These are phyloP conservation scores for Stenichneumon culpator DNA, from an alignment of 2,888 invertebrate species.

Conservation along the genomic window DNA sequence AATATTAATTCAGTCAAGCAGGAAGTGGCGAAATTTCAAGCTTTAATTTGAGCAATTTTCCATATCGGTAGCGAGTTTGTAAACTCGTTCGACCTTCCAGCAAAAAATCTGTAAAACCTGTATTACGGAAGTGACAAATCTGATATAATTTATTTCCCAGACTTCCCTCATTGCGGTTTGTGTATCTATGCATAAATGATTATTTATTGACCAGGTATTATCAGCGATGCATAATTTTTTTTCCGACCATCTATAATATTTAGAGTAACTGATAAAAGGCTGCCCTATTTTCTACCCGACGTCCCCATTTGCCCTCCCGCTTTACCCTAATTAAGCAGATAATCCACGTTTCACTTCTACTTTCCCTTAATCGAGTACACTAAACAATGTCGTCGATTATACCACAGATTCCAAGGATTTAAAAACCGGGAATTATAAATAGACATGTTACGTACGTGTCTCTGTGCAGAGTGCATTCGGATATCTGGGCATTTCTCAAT, in stretches of 20 bases:
- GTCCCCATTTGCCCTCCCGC: background rate
- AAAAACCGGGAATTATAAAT: background rate
- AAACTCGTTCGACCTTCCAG: background rate
- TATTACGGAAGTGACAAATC: background rate
- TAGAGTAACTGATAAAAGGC: background rate
- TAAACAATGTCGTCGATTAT: background rate
- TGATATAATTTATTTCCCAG: background rate
- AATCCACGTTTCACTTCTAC: background rate
- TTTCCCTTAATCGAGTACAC: background rate
- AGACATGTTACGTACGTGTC: background rate
- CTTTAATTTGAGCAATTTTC: background rate
- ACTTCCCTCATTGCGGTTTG: background rate
- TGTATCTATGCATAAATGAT: background rate
- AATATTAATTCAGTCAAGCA: too few species aligned
- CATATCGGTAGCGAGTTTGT: background rate
- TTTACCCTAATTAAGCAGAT: background rate
- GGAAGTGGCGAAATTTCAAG: background rate
- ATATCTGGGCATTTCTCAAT: conserved; percentile 22
- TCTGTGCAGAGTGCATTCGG: background rate
- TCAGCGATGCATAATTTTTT: background rate
- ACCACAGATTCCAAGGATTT: background rate
- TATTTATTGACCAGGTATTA: background rate
- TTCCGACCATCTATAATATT: background rate
- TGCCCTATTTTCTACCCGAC: too few species aligned
- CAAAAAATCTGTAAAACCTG: background rate